These are phyloP conservation scores for Sphinx pinastri DNA, from an alignment of 2,888 invertebrate species.

Conservation along the genomic window DNA sequence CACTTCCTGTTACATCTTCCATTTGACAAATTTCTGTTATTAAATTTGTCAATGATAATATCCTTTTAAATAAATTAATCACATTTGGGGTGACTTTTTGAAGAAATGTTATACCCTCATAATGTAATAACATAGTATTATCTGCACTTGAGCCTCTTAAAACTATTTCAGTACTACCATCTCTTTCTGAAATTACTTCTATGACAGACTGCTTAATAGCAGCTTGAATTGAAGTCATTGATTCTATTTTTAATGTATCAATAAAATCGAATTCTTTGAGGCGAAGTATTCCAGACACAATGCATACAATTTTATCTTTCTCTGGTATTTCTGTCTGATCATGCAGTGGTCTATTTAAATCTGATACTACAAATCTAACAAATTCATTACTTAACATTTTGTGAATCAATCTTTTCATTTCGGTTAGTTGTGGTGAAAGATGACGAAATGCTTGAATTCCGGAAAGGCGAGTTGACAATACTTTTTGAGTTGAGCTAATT, in stretches of 20 bases:
- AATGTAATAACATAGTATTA: constrained; percentile 83
- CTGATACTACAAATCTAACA: constrained; percentile 94
- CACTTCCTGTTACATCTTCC: constrained; percentile 82
- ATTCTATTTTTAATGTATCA: constrained; percentile 93
- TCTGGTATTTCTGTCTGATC: constrained; percentile 86
- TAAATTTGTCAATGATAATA: constrained; percentile 89
- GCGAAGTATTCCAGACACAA: constrained; percentile 95
- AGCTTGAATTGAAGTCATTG: constrained; percentile 93
- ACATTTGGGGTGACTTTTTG: constrained; percentile 86
- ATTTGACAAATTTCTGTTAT: constrained; percentile 89
- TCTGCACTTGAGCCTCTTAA: constrained; percentile 74
- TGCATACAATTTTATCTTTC: constrained; percentile 93
- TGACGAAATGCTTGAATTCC: constrained; percentile 98
- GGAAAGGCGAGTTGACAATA: constrained; percentile 93
- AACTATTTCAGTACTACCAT: constrained; percentile 75
- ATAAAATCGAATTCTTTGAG: constrained; percentile 95
- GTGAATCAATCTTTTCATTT: constrained; percentile 97
- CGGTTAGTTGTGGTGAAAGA: constrained; percentile 96
- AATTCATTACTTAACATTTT: constrained; percentile 99
- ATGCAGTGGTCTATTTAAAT: constrained; percentile 92
- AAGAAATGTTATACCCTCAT: constrained; percentile 88
- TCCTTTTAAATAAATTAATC: constrained; percentile 88
- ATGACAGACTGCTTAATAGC: constrained; percentile 95
- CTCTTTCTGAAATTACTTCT: constrained; percentile 84
- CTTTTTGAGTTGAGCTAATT: constrained; percentile 97